These are phyloP conservation scores for Istiophorus platypterus DNA, from an alignment of 2,113 vertebrate genomes.

Conservation along the genomic window DNA sequence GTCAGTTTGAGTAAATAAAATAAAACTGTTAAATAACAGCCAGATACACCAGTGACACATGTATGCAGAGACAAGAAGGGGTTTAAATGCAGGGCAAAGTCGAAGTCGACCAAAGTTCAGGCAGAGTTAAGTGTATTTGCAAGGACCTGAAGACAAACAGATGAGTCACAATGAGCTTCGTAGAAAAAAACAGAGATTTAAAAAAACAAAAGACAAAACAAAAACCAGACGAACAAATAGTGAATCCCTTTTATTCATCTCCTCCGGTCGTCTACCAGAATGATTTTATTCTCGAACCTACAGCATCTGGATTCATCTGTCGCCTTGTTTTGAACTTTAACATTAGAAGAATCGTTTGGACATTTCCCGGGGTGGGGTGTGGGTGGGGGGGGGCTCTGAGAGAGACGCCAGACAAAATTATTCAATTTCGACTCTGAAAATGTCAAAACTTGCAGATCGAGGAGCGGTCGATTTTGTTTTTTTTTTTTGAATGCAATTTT, in stretches of 20 bases:
- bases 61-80: too few relatives aligned
- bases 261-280: too few relatives aligned
- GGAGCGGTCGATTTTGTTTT: too few relatives aligned
- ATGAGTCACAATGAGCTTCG: neutral
- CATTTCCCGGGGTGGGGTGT: too few relatives aligned
- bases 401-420: neutral
- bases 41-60: neutral
- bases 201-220: too few relatives aligned
- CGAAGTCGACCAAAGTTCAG: neutral
- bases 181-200: neutral
- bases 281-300: neutral
- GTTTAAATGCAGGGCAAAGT: neutral
- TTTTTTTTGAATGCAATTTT: too few relatives aligned
- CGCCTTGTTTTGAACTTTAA: neutral
- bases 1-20: too few relatives aligned
- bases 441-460: too few relatives aligned
- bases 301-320: neutral
- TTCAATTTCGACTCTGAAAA: neutral
- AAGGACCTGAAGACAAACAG: neutral
- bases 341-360: neutral
- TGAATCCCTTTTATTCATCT: too few relatives aligned
- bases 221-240: too few relatives aligned
- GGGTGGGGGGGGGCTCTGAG: too few relatives aligned
- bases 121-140: conserved; percentile 15
- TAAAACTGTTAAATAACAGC: too few relatives aligned